phyloP scores from a whole-genome alignment of 2,113 vertebrate genomes.

The Porphyrio hochstetteri region DNA sequence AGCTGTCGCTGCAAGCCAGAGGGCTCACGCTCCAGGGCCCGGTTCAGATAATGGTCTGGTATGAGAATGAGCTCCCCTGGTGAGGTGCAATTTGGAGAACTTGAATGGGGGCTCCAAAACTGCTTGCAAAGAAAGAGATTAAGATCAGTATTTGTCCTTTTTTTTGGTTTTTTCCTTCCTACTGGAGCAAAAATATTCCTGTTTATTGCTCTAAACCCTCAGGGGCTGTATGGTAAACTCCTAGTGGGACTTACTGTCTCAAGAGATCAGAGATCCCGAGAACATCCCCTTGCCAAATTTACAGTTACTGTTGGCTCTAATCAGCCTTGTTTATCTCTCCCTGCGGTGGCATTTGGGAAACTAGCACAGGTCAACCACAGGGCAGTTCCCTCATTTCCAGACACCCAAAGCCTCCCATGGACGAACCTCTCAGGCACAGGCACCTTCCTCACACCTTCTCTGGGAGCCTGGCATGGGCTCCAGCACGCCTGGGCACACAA shows the following conservation, averaged over 20 bases:
- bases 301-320: neutral
- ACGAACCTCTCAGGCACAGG: accelerated
- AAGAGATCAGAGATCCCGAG: constrained; percentile 53
- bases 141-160: constrained; percentile 48
- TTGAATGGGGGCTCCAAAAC: constrained; percentile 30
- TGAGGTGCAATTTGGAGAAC: constrained; percentile 31
- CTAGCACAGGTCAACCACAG: neutral
- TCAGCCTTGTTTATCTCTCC: constrained; percentile 35
- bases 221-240: constrained; percentile 42
- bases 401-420: neutral
- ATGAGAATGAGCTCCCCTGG: constrained; percentile 38
- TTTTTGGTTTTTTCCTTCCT: constrained; percentile 48
- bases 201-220: constrained; percentile 51
- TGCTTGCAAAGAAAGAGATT: constrained; percentile 45
- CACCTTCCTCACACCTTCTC: neutral
- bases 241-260: constrained; percentile 30
- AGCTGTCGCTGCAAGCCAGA: neutral
- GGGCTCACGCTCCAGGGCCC: neutral
- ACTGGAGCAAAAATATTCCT: constrained; percentile 47
- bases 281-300: constrained; percentile 38
- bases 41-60: neutral
- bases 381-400: neutral
- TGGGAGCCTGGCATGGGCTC: neutral
- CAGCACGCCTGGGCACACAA: accelerated
- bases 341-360: constrained; percentile 26